These are phyloP conservation scores for Melanostoma scalare DNA, from an alignment of 2,888 invertebrate genomes.

Conservation along the genomic window DNA sequence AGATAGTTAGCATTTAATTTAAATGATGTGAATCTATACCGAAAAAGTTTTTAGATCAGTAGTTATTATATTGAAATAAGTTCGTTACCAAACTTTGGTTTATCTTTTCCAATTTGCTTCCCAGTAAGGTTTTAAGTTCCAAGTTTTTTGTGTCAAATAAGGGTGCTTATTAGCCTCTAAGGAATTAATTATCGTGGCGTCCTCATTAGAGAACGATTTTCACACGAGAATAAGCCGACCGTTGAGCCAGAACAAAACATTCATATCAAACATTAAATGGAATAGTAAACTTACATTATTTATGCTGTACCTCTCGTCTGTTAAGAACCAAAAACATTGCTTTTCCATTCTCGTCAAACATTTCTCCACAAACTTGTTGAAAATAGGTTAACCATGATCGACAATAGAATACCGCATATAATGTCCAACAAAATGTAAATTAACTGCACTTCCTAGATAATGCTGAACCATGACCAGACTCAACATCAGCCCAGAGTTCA, in stretches of 20 bases:
- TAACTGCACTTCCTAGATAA: slow-evolving; percentile 60
- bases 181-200: neutral
- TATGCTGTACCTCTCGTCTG: slow-evolving; percentile 6
- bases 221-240: slow-evolving; percentile 52
- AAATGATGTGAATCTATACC: too few relatives aligned
- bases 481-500: slow-evolving; percentile 49
- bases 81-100: too few relatives aligned
- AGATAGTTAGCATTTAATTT: too few relatives aligned
- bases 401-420: slow-evolving; percentile 15
- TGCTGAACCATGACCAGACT: slow-evolving; percentile 55
- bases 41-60: too few relatives aligned
- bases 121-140: too few relatives aligned
- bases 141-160: too few relatives aligned
- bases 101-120: too few relatives aligned
- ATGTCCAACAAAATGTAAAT: slow-evolving; percentile 50
- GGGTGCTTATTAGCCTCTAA: too few relatives aligned
- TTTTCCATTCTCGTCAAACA: slow-evolving; percentile 4
- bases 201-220: slow-evolving; percentile 7
- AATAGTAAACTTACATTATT: slow-evolving; percentile 5
- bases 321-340: slow-evolving; percentile 9
- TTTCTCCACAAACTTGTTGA: slow-evolving; percentile 19
- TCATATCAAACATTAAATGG: neutral
- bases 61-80: too few relatives aligned
- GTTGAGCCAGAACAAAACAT: slow-evolving; percentile 37
- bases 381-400: slow-evolving; percentile 48